A percentile compares a stretch with the other conserved stretches of the same genome.
Evolutionary conservation across 2,797 vertebrate genomes (phyloP).

Genomic region (Gymnoscopelus braueri): DNA sequence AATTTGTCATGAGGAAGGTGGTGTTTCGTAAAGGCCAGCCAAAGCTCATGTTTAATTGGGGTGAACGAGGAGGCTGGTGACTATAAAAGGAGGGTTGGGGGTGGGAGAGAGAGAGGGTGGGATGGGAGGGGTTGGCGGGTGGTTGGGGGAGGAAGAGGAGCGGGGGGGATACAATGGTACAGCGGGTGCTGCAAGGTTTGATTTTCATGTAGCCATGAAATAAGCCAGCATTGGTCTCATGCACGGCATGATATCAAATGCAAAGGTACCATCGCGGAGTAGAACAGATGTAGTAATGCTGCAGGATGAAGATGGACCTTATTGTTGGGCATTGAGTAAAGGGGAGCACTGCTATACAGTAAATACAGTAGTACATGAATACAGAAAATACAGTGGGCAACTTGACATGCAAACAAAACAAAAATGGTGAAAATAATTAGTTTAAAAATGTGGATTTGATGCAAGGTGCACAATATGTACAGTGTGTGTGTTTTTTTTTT

Average conservation of each 20-base stretch:
- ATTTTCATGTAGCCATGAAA: conserved; percentile 59
- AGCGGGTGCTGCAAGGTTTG: conserved; percentile 30
- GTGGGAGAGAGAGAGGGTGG: conserved; percentile 13
- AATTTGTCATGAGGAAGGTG: conserved; percentile 77
- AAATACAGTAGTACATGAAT: no score
- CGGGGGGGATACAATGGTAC: not conserved
- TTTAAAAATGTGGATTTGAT: no score
- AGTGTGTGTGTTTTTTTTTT: no score
- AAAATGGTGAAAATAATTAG: no score
- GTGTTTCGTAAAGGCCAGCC: conserved; percentile 76
- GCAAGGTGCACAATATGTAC: no score
- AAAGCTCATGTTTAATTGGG: conserved; percentile 75
- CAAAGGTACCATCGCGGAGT: no score
- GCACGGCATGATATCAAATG: not conserved
- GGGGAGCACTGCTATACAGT: not conserved
- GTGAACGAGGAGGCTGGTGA: conserved; percentile 67
- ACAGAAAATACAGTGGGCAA: no score
- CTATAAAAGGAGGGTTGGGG: conserved; percentile 39
- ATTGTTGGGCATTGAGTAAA: not conserved
- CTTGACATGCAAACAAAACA: no score
- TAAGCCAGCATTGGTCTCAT: conserved; percentile 13
- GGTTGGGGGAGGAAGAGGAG: not conserved
- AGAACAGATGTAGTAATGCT: no score
- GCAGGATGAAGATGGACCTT: not conserved
- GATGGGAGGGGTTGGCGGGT: conserved; percentile 17